Percentiles rank a stretch among this genome's conserved stretches.
phyloP scores from a whole-genome alignment of 2,797 vertebrate species.

The Microctenopoma stevenorrisi region DNA sequence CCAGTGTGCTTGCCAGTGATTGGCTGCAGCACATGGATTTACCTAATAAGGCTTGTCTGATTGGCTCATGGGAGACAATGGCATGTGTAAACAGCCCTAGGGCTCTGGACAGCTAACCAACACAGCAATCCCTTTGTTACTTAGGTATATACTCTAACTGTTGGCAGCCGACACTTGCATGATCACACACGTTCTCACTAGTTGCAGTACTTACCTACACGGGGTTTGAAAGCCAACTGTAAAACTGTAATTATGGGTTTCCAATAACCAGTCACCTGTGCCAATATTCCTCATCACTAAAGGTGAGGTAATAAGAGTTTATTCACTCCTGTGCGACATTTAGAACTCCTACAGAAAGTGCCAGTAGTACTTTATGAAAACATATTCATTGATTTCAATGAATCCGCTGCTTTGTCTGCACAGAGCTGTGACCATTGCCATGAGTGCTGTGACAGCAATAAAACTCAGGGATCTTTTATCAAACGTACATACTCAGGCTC shows the following conservation, averaged over 20 bases:
- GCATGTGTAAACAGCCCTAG: conserved; percentile 71
- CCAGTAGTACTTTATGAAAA: neutral
- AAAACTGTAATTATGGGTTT: conserved; percentile 24
- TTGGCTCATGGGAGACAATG: conserved; percentile 73
- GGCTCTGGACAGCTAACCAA: conserved; percentile 66
- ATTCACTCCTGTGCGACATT: neutral
- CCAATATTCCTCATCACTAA: conserved; percentile 27
- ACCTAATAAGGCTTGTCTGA: conserved; percentile 74
- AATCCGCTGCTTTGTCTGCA: neutral
- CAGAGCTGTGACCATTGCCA: no score
- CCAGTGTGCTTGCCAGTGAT: conserved; percentile 50
- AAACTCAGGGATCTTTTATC: no score
- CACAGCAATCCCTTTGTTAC: conserved; percentile 74
- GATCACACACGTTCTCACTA: conserved; percentile 56
- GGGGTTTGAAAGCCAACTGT: conserved; percentile 5
- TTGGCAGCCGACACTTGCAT: conserved; percentile 59
- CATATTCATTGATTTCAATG: no score
- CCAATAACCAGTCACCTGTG: conserved; percentile 20
- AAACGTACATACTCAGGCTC: no score
- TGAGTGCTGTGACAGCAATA: no score
- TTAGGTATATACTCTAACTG: conserved; percentile 65
- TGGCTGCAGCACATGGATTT: conserved; percentile 66
- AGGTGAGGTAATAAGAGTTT: neutral
- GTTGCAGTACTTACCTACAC: conserved; percentile 35
- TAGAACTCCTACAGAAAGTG: neutral